Conservation (phyloP, 2,113 vertebrate species). For the Camarhynchus parvulus region DNA sequence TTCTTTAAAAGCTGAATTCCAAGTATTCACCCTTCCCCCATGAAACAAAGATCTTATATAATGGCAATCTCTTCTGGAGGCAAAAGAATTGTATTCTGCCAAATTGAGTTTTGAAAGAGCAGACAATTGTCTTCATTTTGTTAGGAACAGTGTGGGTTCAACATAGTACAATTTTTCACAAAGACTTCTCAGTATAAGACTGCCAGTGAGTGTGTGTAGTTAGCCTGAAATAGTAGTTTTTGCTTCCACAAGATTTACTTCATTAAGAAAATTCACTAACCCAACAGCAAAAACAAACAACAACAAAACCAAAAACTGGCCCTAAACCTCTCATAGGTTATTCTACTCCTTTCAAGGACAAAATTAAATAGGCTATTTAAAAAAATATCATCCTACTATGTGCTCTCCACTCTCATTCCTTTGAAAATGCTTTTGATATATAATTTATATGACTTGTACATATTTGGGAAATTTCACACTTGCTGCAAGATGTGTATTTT, state of each 20-base stretch:
- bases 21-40: neutral
- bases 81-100: constrained; percentile 8
- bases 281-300: neutral
- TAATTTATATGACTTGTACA: neutral
- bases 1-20: constrained; percentile 42
- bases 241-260: neutral
- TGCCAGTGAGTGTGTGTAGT: neutral
- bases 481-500: constrained; percentile 1
- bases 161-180: neutral
- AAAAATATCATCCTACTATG: neutral
- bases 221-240: neutral
- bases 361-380: neutral
- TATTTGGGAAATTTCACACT: constrained; percentile 7
- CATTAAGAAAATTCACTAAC: neutral
- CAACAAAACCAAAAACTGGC: neutral
- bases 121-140: constrained; percentile 35
- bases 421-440: neutral
- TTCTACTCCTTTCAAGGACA: neutral
- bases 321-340: neutral
- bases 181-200: neutral
- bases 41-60: constrained; percentile 12
- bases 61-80: constrained; percentile 18
- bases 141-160: constrained; percentile 20
- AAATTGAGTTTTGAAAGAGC: constrained; percentile 47
- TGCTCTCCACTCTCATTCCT: neutral